Evolutionary conservation across 2,888 invertebrate genomes (phyloP), one percentile per base, ranked within the genome.

Genomic region (Agelastica alni): DNA sequence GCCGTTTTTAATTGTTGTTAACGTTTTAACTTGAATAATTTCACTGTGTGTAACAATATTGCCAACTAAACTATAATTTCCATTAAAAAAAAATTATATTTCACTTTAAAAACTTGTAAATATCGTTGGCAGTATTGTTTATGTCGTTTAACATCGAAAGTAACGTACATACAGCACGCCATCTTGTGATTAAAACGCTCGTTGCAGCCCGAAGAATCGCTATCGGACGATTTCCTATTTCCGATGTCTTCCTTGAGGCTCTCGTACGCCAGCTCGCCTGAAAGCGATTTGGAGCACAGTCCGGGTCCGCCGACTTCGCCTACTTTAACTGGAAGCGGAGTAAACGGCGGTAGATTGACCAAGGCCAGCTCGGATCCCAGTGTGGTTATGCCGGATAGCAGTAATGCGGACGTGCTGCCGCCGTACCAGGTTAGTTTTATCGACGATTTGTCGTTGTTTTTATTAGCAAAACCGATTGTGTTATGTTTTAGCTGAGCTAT

Each of bases 151-250:
- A n/a, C n/a, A n/a, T n/a, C n/a, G n/a, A n/a, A n/a, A n/a, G 30
- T 26, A 30, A 20, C 2, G 2, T 45, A 20, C n/a, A n/a, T n/a
- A n/a, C n/a, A n/a, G n/a, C 22, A 49, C 32, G 20, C 32, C 56
- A 42, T 45, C 42, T 39, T 48, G 60, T 60, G 42, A 52, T 56
- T 54, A 57, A 53, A 60, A 48, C 55, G 49, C 61, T 56, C 49
- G 45, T 75, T 80, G 76, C 83, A 96, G 95, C 94, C 96, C 76
- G 93, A 94, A 77, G 95, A 96, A 80, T 92, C 93, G 77, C 84
- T 96, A 77, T 94, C 95, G 72, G 97, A 98, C 80, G 96, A 98
- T 85, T 96, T 96, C 87, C 88, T 97, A 75, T 97, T 97, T 85
- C 96, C 96, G 75, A 96, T 96, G 96, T 93, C 93, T 68, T 91